phyloP scores from a whole-genome alignment of 1,140 invertebrate genomes.

The Dryas iulia region DNA sequence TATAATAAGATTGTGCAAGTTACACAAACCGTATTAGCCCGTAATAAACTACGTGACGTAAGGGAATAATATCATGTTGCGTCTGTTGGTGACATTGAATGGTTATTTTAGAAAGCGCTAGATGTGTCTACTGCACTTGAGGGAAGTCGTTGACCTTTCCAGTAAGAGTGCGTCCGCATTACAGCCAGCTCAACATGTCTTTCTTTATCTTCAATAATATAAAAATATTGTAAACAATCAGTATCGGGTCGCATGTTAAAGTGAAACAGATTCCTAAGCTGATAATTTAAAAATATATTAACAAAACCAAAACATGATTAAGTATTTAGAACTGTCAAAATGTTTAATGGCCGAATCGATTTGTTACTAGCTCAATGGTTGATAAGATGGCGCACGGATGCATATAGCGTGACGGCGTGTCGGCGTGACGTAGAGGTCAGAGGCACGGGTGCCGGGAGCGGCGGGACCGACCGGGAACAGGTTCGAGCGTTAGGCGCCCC shows the following conservation, averaged over 20 bases:
- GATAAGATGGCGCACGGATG: constrained; percentile 39
- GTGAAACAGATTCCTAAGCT: constrained; percentile 19
- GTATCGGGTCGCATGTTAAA: background rate
- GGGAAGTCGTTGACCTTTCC: constrained; percentile 53
- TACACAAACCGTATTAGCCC: constrained; percentile 19
- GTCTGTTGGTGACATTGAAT: constrained; percentile 70
- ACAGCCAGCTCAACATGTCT: background rate
- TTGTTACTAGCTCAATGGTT: constrained; percentile 68
- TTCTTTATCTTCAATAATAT: background rate
- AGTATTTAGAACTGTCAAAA: constrained; percentile 20
- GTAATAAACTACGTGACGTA: constrained; percentile 58
- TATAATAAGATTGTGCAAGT: constrained; percentile 30
- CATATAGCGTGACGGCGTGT: constrained; percentile 37
- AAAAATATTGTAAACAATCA: too few relatives aligned
- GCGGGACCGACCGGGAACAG: constrained; percentile 49
- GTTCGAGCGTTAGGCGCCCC: constrained; percentile 52
- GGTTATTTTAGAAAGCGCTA: constrained; percentile 75
- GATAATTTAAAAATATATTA: constrained; percentile 16
- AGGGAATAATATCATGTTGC: constrained; percentile 48
- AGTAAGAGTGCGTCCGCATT: background rate
- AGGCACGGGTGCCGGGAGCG: constrained; percentile 15
- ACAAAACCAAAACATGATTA: constrained; percentile 11
- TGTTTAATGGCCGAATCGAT: constrained; percentile 53
- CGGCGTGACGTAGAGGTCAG: constrained; percentile 1
- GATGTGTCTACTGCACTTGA: constrained; percentile 51